phyloP scores from a whole-genome alignment of 2,113 vertebrate genomes.

The Chrysemys picta region DNA sequence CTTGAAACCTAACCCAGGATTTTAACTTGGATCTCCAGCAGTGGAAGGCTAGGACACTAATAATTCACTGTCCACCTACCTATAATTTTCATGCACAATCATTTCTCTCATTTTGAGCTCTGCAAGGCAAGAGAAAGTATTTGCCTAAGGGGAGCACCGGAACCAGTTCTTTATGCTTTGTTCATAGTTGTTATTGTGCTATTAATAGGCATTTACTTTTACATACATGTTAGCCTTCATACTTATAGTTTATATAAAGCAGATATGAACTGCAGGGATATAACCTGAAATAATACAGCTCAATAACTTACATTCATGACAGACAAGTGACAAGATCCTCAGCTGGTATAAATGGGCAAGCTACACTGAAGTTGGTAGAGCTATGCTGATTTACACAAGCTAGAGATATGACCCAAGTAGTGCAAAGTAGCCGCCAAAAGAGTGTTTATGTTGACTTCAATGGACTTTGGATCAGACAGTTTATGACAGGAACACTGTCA shows the following conservation, averaged over 20 bases:
- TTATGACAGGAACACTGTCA: background rate
- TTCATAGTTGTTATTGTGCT: background rate
- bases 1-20: background rate
- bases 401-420: background rate
- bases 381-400: background rate
- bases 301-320: background rate
- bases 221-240: background rate
- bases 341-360: background rate
- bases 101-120: background rate
- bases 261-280: background rate
- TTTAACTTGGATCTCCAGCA: background rate
- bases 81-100: background rate
- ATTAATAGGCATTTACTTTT: background rate
- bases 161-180: background rate
- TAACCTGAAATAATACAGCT: background rate
- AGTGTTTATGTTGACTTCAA: background rate
- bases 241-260: background rate
- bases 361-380: background rate
- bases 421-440: background rate
- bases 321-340: background rate
- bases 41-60: background rate
- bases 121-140: background rate
- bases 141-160: background rate
- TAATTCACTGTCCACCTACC: background rate
- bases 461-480: background rate